Base-by-base conservation (phyloP, 2,888 invertebrate genomes). In the Callyntrura sp. region DNA sequence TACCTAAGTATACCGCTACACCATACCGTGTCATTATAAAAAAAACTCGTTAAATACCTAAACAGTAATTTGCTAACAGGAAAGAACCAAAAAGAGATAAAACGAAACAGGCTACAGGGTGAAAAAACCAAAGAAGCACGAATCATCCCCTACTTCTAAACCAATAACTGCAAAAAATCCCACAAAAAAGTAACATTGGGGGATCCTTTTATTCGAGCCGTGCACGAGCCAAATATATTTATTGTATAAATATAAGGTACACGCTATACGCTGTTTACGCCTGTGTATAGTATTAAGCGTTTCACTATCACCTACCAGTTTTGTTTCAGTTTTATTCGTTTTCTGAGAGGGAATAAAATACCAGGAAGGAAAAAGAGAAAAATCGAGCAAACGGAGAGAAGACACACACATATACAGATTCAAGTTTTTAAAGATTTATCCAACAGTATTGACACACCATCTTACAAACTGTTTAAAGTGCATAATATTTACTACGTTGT, bases 161-260 rank as follows among this genome's bases (percentile, higher is more conserved):
- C 28, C 78, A 51, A 55, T 23, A 17, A 12, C 12, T 23, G 23
- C 17, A 45, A 45, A 65, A 45, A 48, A 57, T n/a, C 14, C 70
- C 70, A 45, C 70, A 20, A 23, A 73, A n/a, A 73, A 43, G 28
- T 51, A 76, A 78, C 51, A 51, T 76, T 5, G 20, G 23, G 48
- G 20, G 28, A 55, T 78, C 12, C 28, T 78, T 35, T 51, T 78
- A 55, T 78, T 55, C 14, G 11, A 78, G 25, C 23, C 51, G 55
- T 55, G 28, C 78, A 78, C 78, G 78, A 78, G 51, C 55, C 51
- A 78, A 78, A 78, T 6, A 25, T 76, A 28, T 65, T 65, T 17
- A 68, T 43, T 35, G 2, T 11, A 23, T n/a, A n/a, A 17, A 3
- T 3, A 23, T 43, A 6, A 17, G 35, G 68, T 68, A 43, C 62